Evolutionary conservation across 2,888 invertebrate species (phyloP), one percentile per base, ranked within the genome.

Genomic region (Allygus modestus): DNA sequence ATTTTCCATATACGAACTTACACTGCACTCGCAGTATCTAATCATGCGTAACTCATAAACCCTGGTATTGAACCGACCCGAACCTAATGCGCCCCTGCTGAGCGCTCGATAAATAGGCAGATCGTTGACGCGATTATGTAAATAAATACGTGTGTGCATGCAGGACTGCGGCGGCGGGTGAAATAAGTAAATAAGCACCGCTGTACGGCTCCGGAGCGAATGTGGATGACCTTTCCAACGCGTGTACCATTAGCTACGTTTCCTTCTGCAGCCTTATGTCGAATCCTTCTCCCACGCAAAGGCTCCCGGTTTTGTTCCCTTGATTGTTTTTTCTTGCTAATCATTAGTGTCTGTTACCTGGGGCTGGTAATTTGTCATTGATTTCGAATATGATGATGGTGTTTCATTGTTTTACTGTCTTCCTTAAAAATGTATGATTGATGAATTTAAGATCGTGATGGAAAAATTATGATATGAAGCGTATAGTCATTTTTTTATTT

Each of bases 81-180:
- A n/a, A 33, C 20, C 69, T 69, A 33, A 69, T 31, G 20, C 69
- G 2, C 69, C 33, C 37, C 73, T 41, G 11, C 73, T 20, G 41
- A n/a, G 31, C 5, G 20, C 28, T 54, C 73, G 41, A 41, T 69
- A 31, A 69, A 31, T 31, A 17, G 31, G 4, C n/a, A 17, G 28
- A 31, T 37, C 41, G 20, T 73, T 73, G 73, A 41, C 0, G 17
- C 58, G 79, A 79, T 79, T 79, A 79, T 79, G 79, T 58, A 79
- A 79, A 79, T 79, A 79, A 58, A 79, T 37, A 46, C 15, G 77
- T 28, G 73, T 1, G 46, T 46, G 15, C 17, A 2, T 11, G 46
- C 46, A 17, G 46, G 9, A 17, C 46, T 11, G 26, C 20, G 69
- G 58, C 58, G 5, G 58, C 5, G 58, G 17, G 20, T 2, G 58